Evolutionary conservation across 1,140 invertebrate genomes (phyloP), one percentile per base, ranked within the genome.

Genomic region (Centruroides sculpturatus): DNA sequence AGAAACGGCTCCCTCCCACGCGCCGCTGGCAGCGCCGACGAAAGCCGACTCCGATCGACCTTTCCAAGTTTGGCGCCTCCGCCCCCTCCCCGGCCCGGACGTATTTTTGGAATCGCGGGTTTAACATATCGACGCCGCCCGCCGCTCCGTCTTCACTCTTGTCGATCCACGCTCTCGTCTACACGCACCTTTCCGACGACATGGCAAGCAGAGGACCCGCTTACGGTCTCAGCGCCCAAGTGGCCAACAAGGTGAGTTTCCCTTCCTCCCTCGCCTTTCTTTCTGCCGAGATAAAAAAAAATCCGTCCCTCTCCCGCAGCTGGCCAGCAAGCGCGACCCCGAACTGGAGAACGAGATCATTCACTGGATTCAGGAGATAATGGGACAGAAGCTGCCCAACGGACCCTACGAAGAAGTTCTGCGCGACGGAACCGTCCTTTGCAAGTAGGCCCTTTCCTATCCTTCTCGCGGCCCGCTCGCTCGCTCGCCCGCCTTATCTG

Each of bases 341-440:
- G 83, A 88, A 67, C 82, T 87, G 73, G 92, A 97, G 77, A 83
- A 83, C 56, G 87, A 91, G 75, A 84, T 85, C 66, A 85, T 95
- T 72, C 82, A 83, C 71, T 98, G 93, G 93, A 87, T 98, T 61
- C 91, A 94, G 75, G 73, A 78, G 46, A 82, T 96, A 56, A 78
- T 89, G 54, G 89, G 87, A 48, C 85, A 89, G 69, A 85, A 85
- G 75, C 87, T 96, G 76, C 87, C 87, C 63, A 76, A 78, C 80
- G 69, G 82, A 46, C 80, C 83, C 48, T 92, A 64, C 70, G 94
- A 98, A 70, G 92, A 98, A 68, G 82, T 95, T 51, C 80, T 98
- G 0, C 86, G 84, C 66, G 89, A 98, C 77, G 95, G 95, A 12
- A 81, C 85, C 63, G 83, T 93, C 66, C 81, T 94, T 52, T 95